Percentiles rank a stretch among this genome's conserved stretches.
phyloP scores from a whole-genome alignment of 2,888 invertebrate genomes.

The Axea sp. region DNA sequence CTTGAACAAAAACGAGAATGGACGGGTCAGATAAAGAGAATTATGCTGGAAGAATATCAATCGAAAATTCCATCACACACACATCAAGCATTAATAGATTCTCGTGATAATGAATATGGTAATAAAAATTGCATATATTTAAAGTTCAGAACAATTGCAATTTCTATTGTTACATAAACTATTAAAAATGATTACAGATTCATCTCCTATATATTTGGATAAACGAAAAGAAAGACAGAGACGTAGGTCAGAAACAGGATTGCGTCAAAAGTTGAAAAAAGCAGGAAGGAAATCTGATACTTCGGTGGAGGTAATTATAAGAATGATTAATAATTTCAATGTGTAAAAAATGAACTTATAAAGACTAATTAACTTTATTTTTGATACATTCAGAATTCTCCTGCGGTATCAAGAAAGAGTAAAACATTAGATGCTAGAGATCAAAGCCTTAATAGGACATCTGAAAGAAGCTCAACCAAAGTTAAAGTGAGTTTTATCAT shows the following conservation, averaged over 20 bases:
- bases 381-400: constrained; percentile 76
- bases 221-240: constrained; percentile 88
- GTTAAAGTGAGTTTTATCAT: constrained; percentile 73
- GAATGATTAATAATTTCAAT: too few species aligned
- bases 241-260: constrained; percentile 83
- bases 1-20: constrained; percentile 92
- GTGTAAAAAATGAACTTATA: too few species aligned
- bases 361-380: too few species aligned
- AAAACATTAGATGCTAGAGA: constrained; percentile 71
- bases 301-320: constrained; percentile 70
- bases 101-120: constrained; percentile 88
- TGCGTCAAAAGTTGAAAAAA: constrained; percentile 83
- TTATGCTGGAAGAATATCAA: constrained; percentile 95
- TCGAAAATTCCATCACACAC: constrained; percentile 97
- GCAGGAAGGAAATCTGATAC: constrained; percentile 79
- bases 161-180: not conserved
- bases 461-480: constrained; percentile 74
- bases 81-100: constrained; percentile 92
- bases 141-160: not conserved
- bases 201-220: constrained; percentile 92
- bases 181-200: constrained; percentile 71
- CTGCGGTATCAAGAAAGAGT: constrained; percentile 70
- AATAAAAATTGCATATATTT: constrained; percentile 50
- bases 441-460: constrained; percentile 71
- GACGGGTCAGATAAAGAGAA: constrained; percentile 89